These are phyloP conservation scores for Harlomillsia oculata DNA, from an alignment of 1,140 invertebrate genomes.

Conservation along the genomic window DNA sequence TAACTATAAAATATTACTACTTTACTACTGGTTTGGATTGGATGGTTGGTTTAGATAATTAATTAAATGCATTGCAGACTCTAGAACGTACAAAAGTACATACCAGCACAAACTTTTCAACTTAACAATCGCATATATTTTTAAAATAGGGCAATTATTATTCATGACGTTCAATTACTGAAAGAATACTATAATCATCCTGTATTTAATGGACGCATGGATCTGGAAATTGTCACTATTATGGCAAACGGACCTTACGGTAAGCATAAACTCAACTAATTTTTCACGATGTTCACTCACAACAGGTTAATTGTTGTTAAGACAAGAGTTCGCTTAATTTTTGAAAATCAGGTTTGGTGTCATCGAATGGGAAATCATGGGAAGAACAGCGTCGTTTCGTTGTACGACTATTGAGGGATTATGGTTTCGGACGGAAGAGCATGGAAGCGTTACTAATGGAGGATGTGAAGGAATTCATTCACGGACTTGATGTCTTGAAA, in stretches of 20 bases:
- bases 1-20: too few species aligned
- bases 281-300: not conserved
- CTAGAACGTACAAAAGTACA: not conserved
- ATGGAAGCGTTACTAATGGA: conserved; percentile 16
- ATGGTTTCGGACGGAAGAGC: conserved; percentile 14
- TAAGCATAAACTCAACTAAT: too few species aligned
- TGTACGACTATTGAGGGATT: conserved; percentile 12
- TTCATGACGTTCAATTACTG: not conserved
- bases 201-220: not conserved
- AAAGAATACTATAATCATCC: not conserved
- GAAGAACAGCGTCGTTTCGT: conserved; percentile 17
- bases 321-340: not conserved
- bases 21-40: too few species aligned
- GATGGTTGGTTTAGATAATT: not conserved
- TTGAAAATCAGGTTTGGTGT: conserved; percentile 4
- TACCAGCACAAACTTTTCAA: too few species aligned
- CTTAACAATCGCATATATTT: too few species aligned
- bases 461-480: conserved; percentile 9
- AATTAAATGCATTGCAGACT: not conserved
- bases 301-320: not conserved
- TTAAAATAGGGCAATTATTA: not conserved
- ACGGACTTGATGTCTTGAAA: not conserved
- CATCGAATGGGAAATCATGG: conserved; percentile 11
- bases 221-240: not conserved
- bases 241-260: not conserved